Percentiles rank a stretch among this genome's conserved stretches.
phyloP scores from a whole-genome alignment of 2,113 vertebrate species.

The Odocoileus hemionus region DNA sequence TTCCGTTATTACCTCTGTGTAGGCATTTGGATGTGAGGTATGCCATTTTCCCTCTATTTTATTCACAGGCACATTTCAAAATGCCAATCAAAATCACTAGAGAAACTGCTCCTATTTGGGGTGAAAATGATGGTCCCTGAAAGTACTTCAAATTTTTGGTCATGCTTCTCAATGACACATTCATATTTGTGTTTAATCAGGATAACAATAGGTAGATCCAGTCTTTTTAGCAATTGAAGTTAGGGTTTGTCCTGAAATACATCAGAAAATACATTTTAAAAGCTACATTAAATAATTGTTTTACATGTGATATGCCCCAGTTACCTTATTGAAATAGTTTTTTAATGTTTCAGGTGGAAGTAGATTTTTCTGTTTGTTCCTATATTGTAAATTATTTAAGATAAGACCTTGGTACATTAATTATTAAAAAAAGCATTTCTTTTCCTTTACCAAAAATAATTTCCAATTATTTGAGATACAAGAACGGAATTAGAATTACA shows the following conservation, averaged over 20 bases:
- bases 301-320: not conserved
- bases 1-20: slow-evolving; percentile 58
- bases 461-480: not conserved
- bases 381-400: not conserved
- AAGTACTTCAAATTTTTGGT: slow-evolving; percentile 47
- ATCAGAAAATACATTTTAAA: not conserved
- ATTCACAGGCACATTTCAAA: slow-evolving; percentile 66
- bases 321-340: not conserved
- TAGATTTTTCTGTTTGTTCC: not conserved
- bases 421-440: not conserved
- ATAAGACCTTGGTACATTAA: not conserved
- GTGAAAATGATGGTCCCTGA: slow-evolving; percentile 48
- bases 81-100: slow-evolving; percentile 48
- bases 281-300: not conserved
- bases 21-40: slow-evolving; percentile 60
- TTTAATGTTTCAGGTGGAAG: not conserved
- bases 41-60: slow-evolving; percentile 60
- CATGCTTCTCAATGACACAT: slow-evolving; percentile 3
- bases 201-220: slow-evolving; percentile 1
- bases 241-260: not conserved
- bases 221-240: slow-evolving; percentile 17
- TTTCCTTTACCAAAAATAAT: not conserved
- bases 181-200: slow-evolving; percentile 33
- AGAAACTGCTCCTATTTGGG: slow-evolving; percentile 4
- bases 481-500: not conserved